Evolutionary conservation across 2,113 vertebrate species (phyloP).

Genomic region (Petrocephalus microphthalmus): DNA sequence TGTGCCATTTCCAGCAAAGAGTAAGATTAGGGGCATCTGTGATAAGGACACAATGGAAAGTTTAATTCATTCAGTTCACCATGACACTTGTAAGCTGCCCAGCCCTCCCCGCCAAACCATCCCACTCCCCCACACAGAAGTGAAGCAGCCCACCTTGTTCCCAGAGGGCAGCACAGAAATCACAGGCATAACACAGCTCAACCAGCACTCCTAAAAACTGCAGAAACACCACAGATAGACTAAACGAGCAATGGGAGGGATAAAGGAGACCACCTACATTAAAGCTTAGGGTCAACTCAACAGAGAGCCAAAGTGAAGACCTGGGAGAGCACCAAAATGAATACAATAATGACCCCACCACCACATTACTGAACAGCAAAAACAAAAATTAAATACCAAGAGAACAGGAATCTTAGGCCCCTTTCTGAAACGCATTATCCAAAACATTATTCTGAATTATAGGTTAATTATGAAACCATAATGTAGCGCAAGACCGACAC

Average conservation of each 20-base stretch:
- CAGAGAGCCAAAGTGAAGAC: background rate
- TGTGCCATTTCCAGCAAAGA: constrained; percentile 11
- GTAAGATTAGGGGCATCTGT: constrained; percentile 29
- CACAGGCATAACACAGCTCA: background rate
- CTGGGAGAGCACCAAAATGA: background rate
- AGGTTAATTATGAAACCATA: background rate
- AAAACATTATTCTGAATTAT: background rate
- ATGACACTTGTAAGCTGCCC: constrained; percentile 28
- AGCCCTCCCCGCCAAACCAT: background rate
- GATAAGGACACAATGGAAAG: constrained; percentile 44
- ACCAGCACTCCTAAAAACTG: background rate
- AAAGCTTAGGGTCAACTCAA: background rate
- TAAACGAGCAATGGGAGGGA: background rate
- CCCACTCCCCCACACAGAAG: background rate
- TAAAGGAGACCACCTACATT: background rate
- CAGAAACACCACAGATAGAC: background rate
- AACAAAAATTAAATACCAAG: too few species aligned
- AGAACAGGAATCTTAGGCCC: background rate
- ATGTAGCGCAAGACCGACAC: background rate
- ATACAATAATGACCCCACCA: background rate
- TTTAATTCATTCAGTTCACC: constrained; percentile 35
- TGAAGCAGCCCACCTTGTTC: background rate
- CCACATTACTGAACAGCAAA: background rate
- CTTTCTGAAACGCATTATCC: background rate
- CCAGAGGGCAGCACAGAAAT: background rate